Conservation (phyloP, 2,888 invertebrate genomes). For the Macrophya alboannulata region DNA sequence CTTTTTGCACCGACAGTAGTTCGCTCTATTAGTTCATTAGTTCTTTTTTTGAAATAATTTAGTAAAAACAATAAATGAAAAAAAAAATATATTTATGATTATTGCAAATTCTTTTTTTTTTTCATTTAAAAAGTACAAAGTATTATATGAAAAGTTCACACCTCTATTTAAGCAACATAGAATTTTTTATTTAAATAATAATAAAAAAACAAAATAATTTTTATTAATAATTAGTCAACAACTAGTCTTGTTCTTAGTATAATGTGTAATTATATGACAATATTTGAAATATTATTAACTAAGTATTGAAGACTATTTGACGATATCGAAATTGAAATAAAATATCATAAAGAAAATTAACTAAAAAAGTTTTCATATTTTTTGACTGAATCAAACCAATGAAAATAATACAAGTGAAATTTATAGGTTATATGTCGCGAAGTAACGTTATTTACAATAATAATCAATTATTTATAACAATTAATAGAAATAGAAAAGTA, state of each 20-base stretch:
- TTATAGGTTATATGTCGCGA: constrained; percentile 23
- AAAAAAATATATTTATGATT: constrained; percentile 19
- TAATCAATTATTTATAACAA: constrained; percentile 24
- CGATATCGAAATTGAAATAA: too few species aligned
- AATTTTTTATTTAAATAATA: background rate
- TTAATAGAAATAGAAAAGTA: background rate
- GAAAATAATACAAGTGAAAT: background rate
- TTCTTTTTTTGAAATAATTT: background rate
- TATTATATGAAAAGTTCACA: constrained; percentile 4
- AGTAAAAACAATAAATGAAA: background rate
- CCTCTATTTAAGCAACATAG: background rate
- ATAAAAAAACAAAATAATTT: background rate
- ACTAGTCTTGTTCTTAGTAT: background rate
- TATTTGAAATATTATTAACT: background rate
- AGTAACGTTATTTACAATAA: constrained; percentile 8
- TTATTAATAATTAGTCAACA: background rate
- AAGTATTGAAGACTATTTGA: background rate
- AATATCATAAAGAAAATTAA: too few species aligned
- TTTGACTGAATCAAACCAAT: background rate
- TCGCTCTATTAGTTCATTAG: constrained; percentile 48
- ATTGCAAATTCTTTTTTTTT: background rate
- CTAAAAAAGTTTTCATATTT: background rate
- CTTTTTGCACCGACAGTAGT: too few species aligned
- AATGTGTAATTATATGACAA: background rate
- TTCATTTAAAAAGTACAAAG: background rate